phyloP scores from a whole-genome alignment of 2,113 vertebrate species.

The Castor canadensis region DNA sequence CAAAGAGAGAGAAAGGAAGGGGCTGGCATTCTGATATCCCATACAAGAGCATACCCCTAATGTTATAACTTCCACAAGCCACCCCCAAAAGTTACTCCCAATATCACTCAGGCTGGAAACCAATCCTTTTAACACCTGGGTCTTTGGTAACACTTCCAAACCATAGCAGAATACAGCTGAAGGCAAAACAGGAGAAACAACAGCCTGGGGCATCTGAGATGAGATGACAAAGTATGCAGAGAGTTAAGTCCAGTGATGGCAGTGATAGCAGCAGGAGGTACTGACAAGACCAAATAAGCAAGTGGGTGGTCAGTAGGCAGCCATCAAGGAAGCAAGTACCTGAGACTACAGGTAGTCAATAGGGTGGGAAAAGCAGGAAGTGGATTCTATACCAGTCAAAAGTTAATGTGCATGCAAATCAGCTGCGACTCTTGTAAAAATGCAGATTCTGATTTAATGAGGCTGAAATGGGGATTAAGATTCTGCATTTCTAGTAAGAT shows the following conservation, averaged over 20 bases:
- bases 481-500: neutral
- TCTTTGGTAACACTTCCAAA: neutral
- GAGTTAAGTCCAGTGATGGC: neutral
- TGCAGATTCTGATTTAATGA: neutral
- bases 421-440: neutral
- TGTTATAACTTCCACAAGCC: neutral
- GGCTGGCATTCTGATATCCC: neutral
- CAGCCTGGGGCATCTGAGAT: neutral
- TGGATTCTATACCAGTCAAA: neutral
- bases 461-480: neutral
- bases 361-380: neutral
- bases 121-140: neutral
- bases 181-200: neutral
- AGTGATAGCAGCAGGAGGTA: neutral
- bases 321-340: no score
- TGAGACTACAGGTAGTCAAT: neutral
- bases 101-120: no score
- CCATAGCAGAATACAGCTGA: neutral
- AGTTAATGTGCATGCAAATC: neutral
- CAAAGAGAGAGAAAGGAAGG: neutral
- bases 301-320: neutral
- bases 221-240: neutral
- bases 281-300: neutral
- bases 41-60: neutral
- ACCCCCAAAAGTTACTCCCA: no score